These are phyloP conservation scores for Dermatemys mawii DNA, from an alignment of 2,113 vertebrate species.

Conservation along the genomic window DNA sequence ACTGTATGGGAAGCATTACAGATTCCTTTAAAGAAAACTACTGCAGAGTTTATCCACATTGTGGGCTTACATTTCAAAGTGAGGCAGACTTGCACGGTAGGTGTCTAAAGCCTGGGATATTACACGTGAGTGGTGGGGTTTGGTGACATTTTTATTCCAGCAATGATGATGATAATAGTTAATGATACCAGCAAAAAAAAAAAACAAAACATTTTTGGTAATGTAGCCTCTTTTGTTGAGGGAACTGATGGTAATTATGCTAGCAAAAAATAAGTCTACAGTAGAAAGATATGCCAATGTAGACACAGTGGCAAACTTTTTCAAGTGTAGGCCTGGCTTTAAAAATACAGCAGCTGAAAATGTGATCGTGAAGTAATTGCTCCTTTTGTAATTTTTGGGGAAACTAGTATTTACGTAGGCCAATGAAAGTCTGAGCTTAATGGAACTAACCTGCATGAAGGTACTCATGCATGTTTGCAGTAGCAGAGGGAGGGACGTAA, in stretches of 20 bases:
- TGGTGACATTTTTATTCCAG: neutral
- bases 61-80: neutral
- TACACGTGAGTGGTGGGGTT: neutral
- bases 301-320: neutral
- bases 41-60: neutral
- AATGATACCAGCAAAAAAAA: neutral
- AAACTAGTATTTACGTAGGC: neutral
- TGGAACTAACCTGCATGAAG: neutral
- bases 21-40: neutral
- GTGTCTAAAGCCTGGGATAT: neutral
- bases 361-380: neutral
- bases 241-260: neutral
- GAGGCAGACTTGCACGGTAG: neutral
- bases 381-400: neutral
- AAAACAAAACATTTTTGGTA: neutral
- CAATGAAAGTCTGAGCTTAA: neutral
- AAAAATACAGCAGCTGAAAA: neutral
- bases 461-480: neutral
- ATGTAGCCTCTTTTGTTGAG: neutral
- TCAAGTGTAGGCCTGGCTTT: neutral
- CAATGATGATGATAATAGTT: no score
- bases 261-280: neutral
- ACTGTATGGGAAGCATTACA: neutral
- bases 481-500: neutral
- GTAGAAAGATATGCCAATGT: neutral